Percentiles rank a stretch among this genome's conserved stretches.
Evolutionary conservation across 2,888 invertebrate genomes (phyloP).

Genomic region (Trimorus sp.): DNA sequence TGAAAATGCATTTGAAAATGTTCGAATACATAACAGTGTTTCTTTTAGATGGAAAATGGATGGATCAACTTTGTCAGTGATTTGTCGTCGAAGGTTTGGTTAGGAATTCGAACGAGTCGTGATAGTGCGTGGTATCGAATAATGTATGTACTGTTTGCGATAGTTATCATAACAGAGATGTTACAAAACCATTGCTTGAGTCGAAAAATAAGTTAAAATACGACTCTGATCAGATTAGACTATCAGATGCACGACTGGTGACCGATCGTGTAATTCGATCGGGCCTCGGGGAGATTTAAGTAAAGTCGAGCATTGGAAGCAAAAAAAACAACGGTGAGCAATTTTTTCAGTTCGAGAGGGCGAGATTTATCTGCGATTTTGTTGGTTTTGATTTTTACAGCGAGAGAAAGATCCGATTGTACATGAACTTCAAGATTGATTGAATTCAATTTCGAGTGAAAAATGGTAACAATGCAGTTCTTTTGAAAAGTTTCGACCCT

Average conservation of each 20-base stretch:
- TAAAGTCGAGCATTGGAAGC: slow-evolving; percentile 21
- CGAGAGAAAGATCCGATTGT: too few relatives aligned
- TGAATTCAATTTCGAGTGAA: too few relatives aligned
- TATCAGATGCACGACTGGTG: slow-evolving; percentile 58
- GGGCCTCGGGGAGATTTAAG: slow-evolving; percentile 31
- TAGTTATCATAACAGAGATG: slow-evolving; percentile 58
- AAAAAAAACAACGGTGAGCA: slow-evolving; percentile 13
- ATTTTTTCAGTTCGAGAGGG: background rate
- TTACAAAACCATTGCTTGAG: slow-evolving; percentile 51
- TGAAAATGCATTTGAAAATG: too few relatives aligned
- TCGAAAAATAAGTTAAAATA: slow-evolving; percentile 41
- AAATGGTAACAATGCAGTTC: too few relatives aligned
- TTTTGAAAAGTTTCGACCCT: too few relatives aligned
- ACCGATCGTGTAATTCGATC: slow-evolving; percentile 61
- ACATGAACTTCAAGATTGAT: too few relatives aligned
- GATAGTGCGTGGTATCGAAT: slow-evolving; percentile 31
- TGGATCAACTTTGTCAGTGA: background rate
- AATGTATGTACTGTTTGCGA: slow-evolving; percentile 44
- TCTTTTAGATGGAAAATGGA: too few relatives aligned
- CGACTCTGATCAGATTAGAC: slow-evolving; percentile 46
- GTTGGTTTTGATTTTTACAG: too few relatives aligned
- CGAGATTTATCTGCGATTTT: slow-evolving; percentile 3
- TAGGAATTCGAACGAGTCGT: slow-evolving; percentile 16
- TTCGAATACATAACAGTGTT: too few relatives aligned
- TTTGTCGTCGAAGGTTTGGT: slow-evolving; percentile 29